Conservation (phyloP, 2,113 vertebrate species). For the Rhagologus leucostigma region DNA sequence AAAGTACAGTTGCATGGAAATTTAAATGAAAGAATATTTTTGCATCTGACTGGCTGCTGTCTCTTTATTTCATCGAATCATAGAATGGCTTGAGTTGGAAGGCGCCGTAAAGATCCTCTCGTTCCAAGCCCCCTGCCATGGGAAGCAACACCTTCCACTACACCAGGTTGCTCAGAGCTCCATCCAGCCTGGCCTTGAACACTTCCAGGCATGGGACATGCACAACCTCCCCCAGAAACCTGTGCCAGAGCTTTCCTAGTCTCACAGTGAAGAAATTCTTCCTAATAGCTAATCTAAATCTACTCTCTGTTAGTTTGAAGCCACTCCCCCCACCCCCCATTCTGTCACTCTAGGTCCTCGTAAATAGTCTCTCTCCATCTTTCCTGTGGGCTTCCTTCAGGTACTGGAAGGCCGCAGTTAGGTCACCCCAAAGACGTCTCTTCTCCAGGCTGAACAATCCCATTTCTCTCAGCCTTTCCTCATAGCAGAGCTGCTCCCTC, state of each 20-base stretch:
- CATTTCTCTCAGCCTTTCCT: accelerated
- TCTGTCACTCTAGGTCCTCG: accelerated
- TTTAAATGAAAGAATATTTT: neutral
- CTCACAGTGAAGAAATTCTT: neutral
- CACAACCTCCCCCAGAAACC: neutral
- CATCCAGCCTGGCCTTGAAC: neutral
- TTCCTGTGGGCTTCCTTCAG: neutral
- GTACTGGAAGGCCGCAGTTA: accelerated
- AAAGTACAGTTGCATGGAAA: neutral
- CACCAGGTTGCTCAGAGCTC: neutral
- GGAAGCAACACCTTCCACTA: neutral
- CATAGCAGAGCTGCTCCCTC: neutral
- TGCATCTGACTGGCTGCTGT: neutral
- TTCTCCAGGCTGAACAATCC: accelerated
- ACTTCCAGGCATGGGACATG: too few relatives aligned
- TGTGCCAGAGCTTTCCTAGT: neutral
- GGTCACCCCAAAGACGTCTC: accelerated
- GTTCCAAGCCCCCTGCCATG: accelerated
- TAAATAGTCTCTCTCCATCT: neutral
- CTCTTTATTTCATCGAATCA: neutral
- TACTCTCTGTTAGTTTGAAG: neutral
- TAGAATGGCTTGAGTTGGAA: neutral
- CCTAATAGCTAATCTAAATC: neutral
- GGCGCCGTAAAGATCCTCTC: accelerated
- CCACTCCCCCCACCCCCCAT: accelerated